Evolutionary conservation across 2,113 vertebrate genomes (phyloP).

Genomic region (Galeopterus variegatus): DNA sequence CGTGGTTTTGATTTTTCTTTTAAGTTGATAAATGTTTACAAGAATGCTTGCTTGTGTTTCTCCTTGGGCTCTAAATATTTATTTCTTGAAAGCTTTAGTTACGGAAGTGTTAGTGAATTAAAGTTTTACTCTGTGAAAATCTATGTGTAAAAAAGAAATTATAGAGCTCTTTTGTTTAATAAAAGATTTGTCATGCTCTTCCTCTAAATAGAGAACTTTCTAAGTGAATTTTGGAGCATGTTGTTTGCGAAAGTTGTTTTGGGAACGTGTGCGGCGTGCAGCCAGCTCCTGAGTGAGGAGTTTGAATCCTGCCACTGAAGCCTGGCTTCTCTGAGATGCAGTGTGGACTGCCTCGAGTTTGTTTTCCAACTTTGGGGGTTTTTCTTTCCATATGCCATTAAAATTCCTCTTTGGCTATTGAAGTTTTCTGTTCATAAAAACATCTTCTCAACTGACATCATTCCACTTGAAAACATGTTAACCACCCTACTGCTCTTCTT

Average conservation of each 20-base stretch:
- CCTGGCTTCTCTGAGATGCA: background rate
- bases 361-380: background rate
- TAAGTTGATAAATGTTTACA: background rate
- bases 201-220: background rate
- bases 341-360: background rate
- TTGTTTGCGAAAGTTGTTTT: background rate
- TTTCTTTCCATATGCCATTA: background rate
- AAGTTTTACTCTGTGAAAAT: background rate
- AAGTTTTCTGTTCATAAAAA: constrained; percentile 47
- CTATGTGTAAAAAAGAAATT: background rate
- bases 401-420: background rate
- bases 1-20: background rate
- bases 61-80: background rate
- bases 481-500: background rate
- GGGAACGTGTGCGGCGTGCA: background rate
- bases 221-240: background rate
- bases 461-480: background rate
- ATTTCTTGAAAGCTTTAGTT: background rate
- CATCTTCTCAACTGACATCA: background rate
- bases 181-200: background rate
- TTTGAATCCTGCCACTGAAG: background rate
- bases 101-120: background rate
- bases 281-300: background rate
- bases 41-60: background rate
- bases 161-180: background rate